Evolutionary conservation across 1,140 invertebrate species (phyloP).

Genomic region (Pararge aegeria): DNA sequence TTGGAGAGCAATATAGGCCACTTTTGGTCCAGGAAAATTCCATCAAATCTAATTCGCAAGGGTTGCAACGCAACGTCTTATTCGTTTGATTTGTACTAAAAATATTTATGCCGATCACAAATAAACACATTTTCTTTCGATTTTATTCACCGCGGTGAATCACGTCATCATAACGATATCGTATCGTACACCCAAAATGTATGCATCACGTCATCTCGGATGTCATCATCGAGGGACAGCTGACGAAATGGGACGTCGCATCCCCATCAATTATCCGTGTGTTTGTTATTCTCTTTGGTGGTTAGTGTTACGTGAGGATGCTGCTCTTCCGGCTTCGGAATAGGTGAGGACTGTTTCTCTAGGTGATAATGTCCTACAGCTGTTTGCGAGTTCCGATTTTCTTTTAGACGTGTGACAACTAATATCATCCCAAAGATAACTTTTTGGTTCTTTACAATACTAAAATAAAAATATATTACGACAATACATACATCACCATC

Average conservation of each 20-base stretch:
- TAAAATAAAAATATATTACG: too few relatives aligned
- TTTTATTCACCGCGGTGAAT: too few relatives aligned
- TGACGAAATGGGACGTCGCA: conserved; percentile 67
- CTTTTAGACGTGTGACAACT: not conserved
- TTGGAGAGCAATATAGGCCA: too few relatives aligned
- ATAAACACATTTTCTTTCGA: too few relatives aligned
- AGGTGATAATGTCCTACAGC: conserved; percentile 48
- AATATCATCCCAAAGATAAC: too few relatives aligned
- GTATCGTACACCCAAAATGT: conserved; percentile 26
- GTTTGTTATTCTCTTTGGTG: conserved; percentile 55
- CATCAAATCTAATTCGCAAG: too few relatives aligned
- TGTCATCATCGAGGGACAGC: conserved; percentile 60
- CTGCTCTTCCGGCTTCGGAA: conserved; percentile 55
- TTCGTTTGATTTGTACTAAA: too few relatives aligned
- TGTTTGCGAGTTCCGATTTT: conserved; percentile 26
- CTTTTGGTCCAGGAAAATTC: too few relatives aligned
- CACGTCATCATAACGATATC: conserved; percentile 1
- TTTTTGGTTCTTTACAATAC: too few relatives aligned
- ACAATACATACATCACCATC: too few relatives aligned
- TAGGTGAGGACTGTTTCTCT: conserved; percentile 37
- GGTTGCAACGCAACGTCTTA: too few relatives aligned
- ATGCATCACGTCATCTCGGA: conserved; percentile 48
- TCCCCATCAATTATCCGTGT: conserved; percentile 64
- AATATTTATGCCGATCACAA: too few relatives aligned
- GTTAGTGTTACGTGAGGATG: conserved; percentile 52